A percentile compares a stretch with the other conserved stretches of the same genome.
Evolutionary conservation across 2,888 invertebrate genomes (phyloP).

Genomic region (Galeopsomyia nigrocyanea): DNA sequence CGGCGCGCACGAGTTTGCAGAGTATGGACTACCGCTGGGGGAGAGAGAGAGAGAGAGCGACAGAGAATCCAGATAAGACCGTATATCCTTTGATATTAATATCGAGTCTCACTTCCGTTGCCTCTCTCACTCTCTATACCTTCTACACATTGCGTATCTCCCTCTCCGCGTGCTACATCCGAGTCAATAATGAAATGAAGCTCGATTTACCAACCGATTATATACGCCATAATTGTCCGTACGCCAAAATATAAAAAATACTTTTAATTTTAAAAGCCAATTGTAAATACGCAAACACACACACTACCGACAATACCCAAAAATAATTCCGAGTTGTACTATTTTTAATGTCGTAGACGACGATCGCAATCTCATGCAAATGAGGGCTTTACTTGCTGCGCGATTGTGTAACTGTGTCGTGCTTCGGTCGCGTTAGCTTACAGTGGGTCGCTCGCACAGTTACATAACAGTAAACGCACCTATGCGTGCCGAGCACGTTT

Average conservation of each 20-base stretch:
- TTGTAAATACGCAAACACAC: too few species aligned
- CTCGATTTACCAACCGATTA: slow-evolving; percentile 5
- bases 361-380: slow-evolving; percentile 14
- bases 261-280: too few species aligned
- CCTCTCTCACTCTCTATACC: background rate
- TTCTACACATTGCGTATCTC: background rate
- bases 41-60: too few species aligned
- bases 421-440: too few species aligned
- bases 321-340: background rate
- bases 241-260: too few species aligned
- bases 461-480: slow-evolving; percentile 17
- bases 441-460: too few species aligned
- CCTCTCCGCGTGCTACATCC: slow-evolving; percentile 5
- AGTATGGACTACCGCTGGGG: background rate
- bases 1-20: slow-evolving; percentile 12
- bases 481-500: background rate
- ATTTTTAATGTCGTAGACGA: slow-evolving; percentile 4
- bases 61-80: slow-evolving; percentile 51
- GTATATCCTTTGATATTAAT: slow-evolving; percentile 57
- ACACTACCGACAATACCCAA: background rate
- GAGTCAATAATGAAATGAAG: slow-evolving; percentile 27
- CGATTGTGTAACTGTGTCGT: slow-evolving; percentile 10
- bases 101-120: slow-evolving; percentile 56
- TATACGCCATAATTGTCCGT: background rate
- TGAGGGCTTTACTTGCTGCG: background rate